Conservation (phyloP, 2,113 vertebrate species). For the Scopus umbretta region DNA sequence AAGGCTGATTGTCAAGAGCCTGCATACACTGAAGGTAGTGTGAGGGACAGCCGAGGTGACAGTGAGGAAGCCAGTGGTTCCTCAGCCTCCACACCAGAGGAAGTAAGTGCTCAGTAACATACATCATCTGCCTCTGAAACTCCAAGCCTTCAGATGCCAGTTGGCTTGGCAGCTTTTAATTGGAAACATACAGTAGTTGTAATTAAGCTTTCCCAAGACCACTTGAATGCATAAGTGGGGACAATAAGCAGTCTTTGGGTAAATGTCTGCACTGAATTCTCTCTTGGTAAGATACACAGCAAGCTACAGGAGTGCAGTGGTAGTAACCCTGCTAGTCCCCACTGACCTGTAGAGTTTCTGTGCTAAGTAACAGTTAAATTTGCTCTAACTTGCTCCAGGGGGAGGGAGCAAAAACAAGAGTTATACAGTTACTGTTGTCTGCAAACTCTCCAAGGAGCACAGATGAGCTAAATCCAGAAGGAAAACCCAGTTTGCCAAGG, state of each 20-base stretch:
- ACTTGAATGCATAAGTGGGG: not conserved
- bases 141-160: not conserved
- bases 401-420: not conserved
- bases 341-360: not conserved
- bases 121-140: not conserved
- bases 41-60: slow-evolving; percentile 65
- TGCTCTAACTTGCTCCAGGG: not conserved
- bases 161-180: not conserved
- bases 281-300: not conserved
- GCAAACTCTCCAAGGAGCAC: not conserved
- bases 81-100: slow-evolving; percentile 69
- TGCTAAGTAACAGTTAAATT: not conserved
- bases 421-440: not conserved
- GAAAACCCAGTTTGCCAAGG: not conserved
- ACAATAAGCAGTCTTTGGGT: not conserved
- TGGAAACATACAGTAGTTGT: not conserved
- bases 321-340: not conserved
- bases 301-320: not conserved
- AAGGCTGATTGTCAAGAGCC: not conserved
- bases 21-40: not conserved
- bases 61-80: slow-evolving; percentile 75
- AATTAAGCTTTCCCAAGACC: not conserved
- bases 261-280: not conserved
- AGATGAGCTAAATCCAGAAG: not conserved
- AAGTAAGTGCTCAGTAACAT: slow-evolving; percentile 66